Base-by-base conservation (phyloP, 2,888 invertebrate genomes). In the Aspidiotus destructor region DNA sequence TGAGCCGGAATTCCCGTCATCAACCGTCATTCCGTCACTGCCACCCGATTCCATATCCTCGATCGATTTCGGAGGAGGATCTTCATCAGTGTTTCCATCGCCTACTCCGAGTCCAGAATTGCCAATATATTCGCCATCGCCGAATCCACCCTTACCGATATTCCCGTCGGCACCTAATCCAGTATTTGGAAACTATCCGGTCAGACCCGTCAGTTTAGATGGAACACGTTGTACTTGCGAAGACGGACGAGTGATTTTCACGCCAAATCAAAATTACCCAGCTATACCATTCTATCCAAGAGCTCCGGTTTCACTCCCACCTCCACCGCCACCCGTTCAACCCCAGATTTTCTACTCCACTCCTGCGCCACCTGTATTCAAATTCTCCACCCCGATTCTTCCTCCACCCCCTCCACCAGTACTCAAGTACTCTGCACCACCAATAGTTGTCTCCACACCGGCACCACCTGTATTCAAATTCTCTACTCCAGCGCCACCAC, bases 271-370 rank as follows among this genome's bases (percentile, higher is more conserved):
- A 11, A 48, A 48, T 6, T n/a, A 11, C n/a, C 48, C 10, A 48
- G 48, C 10, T 13, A 48, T 48, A 11, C 10, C 10, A 11, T 48
- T 48, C 6, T 11, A 11, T 48, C 48, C 48, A 28, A 28, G 28
- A 28, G 28, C 28, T 28, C 58, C 5, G 17, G 40, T 16, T 40
- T 13, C 40, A 7, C 28, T 28, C 1, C 28, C 28, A 3, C 28
- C 58, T 28, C 16, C 28, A 13, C 13, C 28, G 7, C 58, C 58
- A 17, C 40, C 58, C 40, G 11, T 6, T 28, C n/a, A n/a, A n/a
- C n/a, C n/a, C n/a, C 58, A 58, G 16, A 58, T 8, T 40, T 11
- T 58, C 58, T n/a, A n/a, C n/a, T n/a, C n/a, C n/a, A n/a, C 58
- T 16, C 15, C 17, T 15, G 11, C 17, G 16, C 58, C 58, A 17